These are phyloP conservation scores for Mastomys coucha DNA, from an alignment of 2,113 vertebrate genomes.

Conservation along the genomic window DNA sequence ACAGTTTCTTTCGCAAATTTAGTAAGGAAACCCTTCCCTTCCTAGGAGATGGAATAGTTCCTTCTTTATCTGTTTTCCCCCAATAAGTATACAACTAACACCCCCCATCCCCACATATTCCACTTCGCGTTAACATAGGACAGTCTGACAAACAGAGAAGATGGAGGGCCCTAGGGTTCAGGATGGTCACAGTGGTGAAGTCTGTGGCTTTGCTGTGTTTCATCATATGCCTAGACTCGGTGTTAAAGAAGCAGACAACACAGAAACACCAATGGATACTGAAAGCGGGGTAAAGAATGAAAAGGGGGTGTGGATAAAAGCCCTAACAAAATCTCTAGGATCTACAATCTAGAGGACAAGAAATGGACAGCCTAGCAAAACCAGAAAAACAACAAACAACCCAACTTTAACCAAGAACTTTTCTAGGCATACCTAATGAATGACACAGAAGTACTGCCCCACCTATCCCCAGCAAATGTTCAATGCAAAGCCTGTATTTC, in stretches of 20 bases:
- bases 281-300: background rate
- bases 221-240: background rate
- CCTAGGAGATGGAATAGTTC: background rate
- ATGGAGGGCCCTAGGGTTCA: background rate
- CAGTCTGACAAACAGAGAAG: background rate
- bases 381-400: background rate
- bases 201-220: background rate
- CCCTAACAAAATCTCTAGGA: background rate
- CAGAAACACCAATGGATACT: background rate
- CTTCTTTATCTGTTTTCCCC: background rate
- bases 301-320: background rate
- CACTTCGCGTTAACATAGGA: background rate
- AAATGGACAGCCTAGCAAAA: background rate
- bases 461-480: background rate
- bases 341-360: background rate
- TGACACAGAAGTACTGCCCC: background rate
- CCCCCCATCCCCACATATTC: background rate
- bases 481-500: background rate
- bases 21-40: background rate
- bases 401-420: background rate
- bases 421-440: background rate
- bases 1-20: background rate
- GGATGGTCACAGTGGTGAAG: background rate
- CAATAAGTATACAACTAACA: background rate
- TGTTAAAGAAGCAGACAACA: conserved; percentile 31